A percentile compares a stretch with the other conserved stretches of the same genome.
These are phyloP conservation scores for Torymus aiolomorphi DNA, from an alignment of 2,888 invertebrate species.

Conservation along the genomic window DNA sequence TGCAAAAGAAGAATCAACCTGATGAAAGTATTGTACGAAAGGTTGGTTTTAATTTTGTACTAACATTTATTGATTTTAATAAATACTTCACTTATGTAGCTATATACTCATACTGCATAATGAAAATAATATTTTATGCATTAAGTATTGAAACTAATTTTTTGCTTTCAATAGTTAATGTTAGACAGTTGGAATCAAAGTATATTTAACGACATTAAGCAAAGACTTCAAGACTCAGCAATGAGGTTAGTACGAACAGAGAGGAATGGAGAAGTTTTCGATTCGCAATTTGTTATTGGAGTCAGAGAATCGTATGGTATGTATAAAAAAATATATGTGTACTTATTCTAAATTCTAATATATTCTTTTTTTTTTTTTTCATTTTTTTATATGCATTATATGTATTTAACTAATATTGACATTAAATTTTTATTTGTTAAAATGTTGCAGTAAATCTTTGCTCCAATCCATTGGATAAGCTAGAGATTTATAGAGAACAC, in stretches of 20 bases:
- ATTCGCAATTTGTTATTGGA: constrained; percentile 97
- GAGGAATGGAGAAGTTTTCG: constrained; percentile 97
- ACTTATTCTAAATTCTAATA: constrained; percentile 10
- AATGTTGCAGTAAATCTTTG: constrained; percentile 90
- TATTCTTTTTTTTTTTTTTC: neutral
- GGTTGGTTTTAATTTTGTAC: constrained; percentile 70
- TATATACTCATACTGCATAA: neutral
- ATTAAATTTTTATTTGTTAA: constrained; percentile 20
- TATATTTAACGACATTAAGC: constrained; percentile 96
- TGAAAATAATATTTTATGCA: neutral
- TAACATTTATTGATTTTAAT: neutral
- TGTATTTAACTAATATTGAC: neutral
- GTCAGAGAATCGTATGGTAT: constrained; percentile 97
- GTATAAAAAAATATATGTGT: neutral
- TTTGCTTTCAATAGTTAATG: constrained; percentile 85
- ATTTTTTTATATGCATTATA: neutral
- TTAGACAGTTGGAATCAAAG: constrained; percentile 98
- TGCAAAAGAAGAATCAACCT: constrained; percentile 74
- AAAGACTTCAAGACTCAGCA: constrained; percentile 93
- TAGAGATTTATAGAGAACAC: constrained; percentile 96
- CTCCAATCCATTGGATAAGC: constrained; percentile 93
- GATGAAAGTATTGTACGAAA: constrained; percentile 95
- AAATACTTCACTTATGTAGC: neutral
- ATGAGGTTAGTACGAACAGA: constrained; percentile 98
- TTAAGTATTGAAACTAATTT: neutral